Conservation (phyloP, 2,797 vertebrate species). For the Mormyrus hasselquistii region DNA sequence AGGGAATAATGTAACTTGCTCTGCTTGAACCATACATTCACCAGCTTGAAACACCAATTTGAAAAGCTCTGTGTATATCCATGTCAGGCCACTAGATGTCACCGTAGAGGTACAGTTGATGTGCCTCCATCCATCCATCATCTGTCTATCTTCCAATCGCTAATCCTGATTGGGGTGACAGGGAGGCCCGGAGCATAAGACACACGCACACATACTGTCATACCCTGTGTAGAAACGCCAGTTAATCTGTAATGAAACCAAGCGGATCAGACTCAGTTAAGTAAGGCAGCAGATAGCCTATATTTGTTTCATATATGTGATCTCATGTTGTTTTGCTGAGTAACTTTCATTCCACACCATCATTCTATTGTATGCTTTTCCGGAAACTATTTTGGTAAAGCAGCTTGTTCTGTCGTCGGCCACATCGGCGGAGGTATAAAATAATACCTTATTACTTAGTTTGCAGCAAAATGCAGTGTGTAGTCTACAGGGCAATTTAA, state of each 20-base stretch:
- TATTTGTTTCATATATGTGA: not conserved
- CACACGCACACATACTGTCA: not conserved
- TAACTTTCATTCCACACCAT: not conserved
- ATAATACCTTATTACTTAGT: not conserved
- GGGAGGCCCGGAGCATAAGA: not conserved
- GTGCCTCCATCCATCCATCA: not conserved
- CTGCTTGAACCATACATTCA: not conserved
- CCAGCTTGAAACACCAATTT: not conserved
- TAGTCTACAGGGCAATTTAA: not conserved
- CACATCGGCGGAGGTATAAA: not conserved
- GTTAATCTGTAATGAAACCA: not conserved
- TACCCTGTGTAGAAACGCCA: not conserved
- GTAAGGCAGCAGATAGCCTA: not conserved
- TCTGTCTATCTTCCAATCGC: not conserved
- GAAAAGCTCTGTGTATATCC: not conserved
- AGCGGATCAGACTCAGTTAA: not conserved
- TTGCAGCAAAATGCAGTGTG: not conserved
- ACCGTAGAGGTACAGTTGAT: constrained; percentile 17
- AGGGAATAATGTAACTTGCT: not conserved
- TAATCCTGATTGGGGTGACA: not conserved
- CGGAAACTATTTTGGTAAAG: not conserved
- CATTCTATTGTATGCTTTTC: not conserved
- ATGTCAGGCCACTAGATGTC: constrained; percentile 31
- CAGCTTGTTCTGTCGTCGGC: not conserved
- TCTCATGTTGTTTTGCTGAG: not conserved